phyloP scores from a whole-genome alignment of 92 coral and sea anemone genomes.

The Epizoanthus stellaris region DNA sequence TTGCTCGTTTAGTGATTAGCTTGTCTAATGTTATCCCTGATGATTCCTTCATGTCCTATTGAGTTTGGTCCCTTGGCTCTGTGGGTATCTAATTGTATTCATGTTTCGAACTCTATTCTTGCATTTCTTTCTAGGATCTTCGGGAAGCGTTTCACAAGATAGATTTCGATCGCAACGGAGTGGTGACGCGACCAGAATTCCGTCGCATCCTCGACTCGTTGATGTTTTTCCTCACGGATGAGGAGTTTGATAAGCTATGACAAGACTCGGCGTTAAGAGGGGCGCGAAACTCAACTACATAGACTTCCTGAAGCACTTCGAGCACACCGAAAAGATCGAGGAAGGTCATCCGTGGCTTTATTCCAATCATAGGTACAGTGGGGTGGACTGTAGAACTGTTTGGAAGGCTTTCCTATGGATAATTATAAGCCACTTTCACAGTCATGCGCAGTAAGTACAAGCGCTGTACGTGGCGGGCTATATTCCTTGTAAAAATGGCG shows the following conservation, averaged over 20 bases:
- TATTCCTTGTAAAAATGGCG: no score
- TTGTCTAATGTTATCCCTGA: neutral
- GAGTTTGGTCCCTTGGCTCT: neutral
- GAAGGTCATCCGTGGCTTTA: constrained; percentile 97
- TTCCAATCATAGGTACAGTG: constrained; percentile 77
- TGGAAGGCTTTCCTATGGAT: no score
- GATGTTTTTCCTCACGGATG: constrained; percentile 84
- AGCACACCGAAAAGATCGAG: constrained; percentile 85
- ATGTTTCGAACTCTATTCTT: neutral
- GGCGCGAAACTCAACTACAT: constrained; percentile 90
- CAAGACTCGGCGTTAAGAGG: constrained; percentile 69
- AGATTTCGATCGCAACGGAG: constrained; percentile 90
- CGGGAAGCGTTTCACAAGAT: constrained; percentile 95
- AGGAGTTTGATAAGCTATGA: constrained; percentile 93
- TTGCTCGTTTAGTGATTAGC: no score
- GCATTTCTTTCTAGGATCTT: constrained; percentile 67
- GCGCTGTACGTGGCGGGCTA: neutral
- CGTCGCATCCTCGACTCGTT: constrained; percentile 91
- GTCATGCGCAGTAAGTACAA: neutral
- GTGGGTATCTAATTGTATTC: no score
- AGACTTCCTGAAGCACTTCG: constrained; percentile 90
- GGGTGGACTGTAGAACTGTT: no score
- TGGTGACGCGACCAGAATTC: constrained; percentile 83
- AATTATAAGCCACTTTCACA: no score
- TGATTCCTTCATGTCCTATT: neutral